Conservation (phyloP, 2,888 invertebrate genomes). For the Myopa tessellatipennis region DNA sequence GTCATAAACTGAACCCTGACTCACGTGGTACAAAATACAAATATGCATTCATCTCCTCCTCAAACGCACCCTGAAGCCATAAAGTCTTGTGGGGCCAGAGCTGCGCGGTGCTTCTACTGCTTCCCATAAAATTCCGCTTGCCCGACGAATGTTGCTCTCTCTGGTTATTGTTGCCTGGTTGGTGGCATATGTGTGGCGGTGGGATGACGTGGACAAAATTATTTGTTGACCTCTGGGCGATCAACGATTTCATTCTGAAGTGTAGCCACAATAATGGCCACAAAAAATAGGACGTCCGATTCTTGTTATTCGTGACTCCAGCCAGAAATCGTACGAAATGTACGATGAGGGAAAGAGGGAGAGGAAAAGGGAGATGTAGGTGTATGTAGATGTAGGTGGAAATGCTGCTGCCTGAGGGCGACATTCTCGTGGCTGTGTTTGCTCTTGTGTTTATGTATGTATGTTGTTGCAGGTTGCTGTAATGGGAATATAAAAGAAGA, state of each 20-base stretch:
- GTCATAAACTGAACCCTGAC: too few species aligned
- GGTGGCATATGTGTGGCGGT: slow-evolving; percentile 4
- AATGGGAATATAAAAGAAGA: slow-evolving; percentile 23
- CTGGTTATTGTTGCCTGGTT: not conserved
- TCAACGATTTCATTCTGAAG: slow-evolving; percentile 22
- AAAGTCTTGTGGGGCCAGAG: not conserved
- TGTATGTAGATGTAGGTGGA: too few species aligned
- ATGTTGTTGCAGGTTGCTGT: not conserved
- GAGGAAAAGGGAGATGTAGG: not conserved
- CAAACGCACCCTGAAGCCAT: slow-evolving; percentile 9
- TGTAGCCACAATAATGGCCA: slow-evolving; percentile 16
- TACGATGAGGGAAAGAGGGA: not conserved
- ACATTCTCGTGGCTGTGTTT: slow-evolving; percentile 13
- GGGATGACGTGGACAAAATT: slow-evolving; percentile 12
- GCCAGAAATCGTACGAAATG: not conserved
- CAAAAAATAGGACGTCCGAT: slow-evolving; percentile 23
- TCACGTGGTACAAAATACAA: too few species aligned
- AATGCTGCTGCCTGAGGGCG: slow-evolving; percentile 13
- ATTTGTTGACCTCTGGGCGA: slow-evolving; percentile 34
- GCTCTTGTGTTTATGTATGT: not conserved
- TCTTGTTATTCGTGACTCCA: slow-evolving; percentile 16
- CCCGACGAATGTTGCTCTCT: not conserved
- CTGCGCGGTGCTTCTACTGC: not conserved
- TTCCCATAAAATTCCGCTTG: not conserved
- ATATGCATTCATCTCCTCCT: not conserved